phyloP scores from a whole-genome alignment of 1,140 invertebrate species.

The Drosophila saltans region DNA sequence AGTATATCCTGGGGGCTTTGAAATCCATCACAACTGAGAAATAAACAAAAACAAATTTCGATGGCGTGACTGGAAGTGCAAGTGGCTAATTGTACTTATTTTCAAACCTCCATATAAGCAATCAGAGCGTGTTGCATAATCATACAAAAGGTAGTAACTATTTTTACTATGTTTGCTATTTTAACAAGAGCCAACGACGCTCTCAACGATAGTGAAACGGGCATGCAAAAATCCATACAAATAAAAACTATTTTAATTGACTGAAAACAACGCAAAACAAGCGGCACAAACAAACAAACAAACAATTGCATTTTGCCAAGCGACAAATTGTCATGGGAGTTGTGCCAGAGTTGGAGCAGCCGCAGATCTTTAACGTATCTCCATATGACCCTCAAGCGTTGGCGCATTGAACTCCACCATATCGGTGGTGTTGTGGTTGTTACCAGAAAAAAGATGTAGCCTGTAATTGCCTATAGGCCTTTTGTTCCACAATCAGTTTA shows the following conservation, averaged over 20 bases:
- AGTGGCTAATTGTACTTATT: slow-evolving; percentile 75
- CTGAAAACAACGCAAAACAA: slow-evolving; percentile 40
- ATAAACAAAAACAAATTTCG: slow-evolving; percentile 17
- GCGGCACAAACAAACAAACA: slow-evolving; percentile 48
- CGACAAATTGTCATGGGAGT: slow-evolving; percentile 81
- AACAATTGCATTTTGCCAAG: slow-evolving; percentile 76
- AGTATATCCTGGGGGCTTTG: slow-evolving; percentile 45
- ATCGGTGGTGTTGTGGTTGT: slow-evolving; percentile 15
- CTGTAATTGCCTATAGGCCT: slow-evolving; percentile 37
- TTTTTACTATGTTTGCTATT: slow-evolving; percentile 56
- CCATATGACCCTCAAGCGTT: slow-evolving; percentile 69
- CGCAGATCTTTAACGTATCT: slow-evolving; percentile 7
- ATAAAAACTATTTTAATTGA: slow-evolving; percentile 70
- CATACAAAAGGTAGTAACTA: slow-evolving; percentile 53
- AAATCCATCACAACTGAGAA: slow-evolving; percentile 58
- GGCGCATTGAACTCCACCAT: slow-evolving; percentile 71
- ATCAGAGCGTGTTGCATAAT: slow-evolving; percentile 82
- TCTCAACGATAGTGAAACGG: slow-evolving; percentile 74
- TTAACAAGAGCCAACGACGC: slow-evolving; percentile 60
- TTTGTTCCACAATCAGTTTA: slow-evolving; percentile 27
- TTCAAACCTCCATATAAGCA: slow-evolving; percentile 48
- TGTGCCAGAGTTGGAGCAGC: slow-evolving; percentile 24
- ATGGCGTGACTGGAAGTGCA: slow-evolving; percentile 54
- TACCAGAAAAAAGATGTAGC: slow-evolving; percentile 9
- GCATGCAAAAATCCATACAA: slow-evolving; percentile 53